Conservation (phyloP, 2,797 vertebrate genomes). For the Ptychadena robeensis region DNA sequence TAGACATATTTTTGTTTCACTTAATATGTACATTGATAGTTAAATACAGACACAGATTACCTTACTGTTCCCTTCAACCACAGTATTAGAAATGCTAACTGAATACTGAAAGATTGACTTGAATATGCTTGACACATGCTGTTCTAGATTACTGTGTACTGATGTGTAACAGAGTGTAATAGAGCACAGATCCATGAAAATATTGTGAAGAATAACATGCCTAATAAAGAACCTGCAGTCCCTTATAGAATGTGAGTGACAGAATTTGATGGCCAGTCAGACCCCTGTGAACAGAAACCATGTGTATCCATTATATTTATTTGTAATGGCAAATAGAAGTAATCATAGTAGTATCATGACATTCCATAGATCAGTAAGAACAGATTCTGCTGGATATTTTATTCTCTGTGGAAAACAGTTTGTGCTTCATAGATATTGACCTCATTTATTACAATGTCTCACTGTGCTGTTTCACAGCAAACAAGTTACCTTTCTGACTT, state of each 20-base stretch:
- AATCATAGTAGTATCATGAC: not conserved
- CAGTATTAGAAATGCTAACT: conserved; percentile 20
- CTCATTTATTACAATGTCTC: not conserved
- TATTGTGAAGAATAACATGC: conserved; percentile 43
- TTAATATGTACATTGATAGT: conserved; percentile 22
- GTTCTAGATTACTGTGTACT: conserved; percentile 47
- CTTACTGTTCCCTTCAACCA: not conserved
- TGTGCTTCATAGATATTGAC: not conserved
- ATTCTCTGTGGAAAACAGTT: not conserved
- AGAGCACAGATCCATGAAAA: conserved; percentile 32
- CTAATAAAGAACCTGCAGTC: conserved; percentile 31
- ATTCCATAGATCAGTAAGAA: not conserved
- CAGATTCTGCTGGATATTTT: not conserved
- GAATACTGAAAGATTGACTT: conserved; percentile 34
- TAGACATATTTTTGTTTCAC: not conserved
- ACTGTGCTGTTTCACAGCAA: not conserved
- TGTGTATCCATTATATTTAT: conserved; percentile 16
- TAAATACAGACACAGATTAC: conserved; percentile 10
- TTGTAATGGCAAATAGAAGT: not conserved
- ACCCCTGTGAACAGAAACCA: conserved; percentile 19
- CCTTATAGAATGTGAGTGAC: conserved; percentile 11
- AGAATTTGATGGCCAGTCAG: conserved; percentile 26
- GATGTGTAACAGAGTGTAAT: conserved; percentile 50
- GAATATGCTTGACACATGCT: conserved; percentile 43
- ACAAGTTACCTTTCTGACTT: not conserved